Conservation (phyloP, 2,113 vertebrate species). For the Percina caprodes region DNA sequence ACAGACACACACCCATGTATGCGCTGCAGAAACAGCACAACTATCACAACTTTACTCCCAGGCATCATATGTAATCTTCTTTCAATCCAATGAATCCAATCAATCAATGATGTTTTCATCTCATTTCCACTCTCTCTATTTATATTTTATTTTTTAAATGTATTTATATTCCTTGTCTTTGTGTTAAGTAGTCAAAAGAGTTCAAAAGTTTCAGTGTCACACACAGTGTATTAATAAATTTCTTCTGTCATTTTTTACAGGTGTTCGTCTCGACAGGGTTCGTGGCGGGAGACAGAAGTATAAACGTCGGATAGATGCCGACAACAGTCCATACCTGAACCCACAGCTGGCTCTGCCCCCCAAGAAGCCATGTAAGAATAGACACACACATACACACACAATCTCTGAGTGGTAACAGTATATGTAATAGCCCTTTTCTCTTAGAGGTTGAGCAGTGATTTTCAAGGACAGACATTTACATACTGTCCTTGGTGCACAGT, state of each 20-base stretch:
- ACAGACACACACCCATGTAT: slow-evolving; percentile 5
- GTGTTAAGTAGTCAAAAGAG: slow-evolving; percentile 1
- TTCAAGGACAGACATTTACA: slow-evolving; percentile 7
- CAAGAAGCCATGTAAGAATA: slow-evolving; percentile 98
- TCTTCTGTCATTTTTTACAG: slow-evolving; percentile 77
- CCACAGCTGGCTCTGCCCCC: slow-evolving; percentile 97
- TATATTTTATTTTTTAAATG: neutral
- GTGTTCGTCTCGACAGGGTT: slow-evolving; percentile 98
- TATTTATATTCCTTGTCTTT: neutral
- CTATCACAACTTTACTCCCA: slow-evolving; percentile 7
- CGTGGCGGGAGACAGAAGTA: slow-evolving; percentile 99
- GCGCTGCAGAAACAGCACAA: neutral
- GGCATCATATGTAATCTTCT: neutral
- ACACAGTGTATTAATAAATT: slow-evolving; percentile 23
- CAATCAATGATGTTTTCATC: neutral
- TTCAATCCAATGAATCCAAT: too few species aligned
- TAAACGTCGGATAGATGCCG: slow-evolving; percentile 99
- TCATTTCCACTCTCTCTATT: neutral
- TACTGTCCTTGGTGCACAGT: neutral
- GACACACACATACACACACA: slow-evolving; percentile 50
- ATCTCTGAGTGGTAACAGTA: neutral
- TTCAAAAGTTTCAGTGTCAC: slow-evolving; percentile 1
- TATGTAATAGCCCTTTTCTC: neutral
- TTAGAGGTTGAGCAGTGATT: neutral
- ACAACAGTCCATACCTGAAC: slow-evolving; percentile 99